Base-by-base conservation (phyloP, 1,140 invertebrate genomes). In the Bombus ignitus region DNA sequence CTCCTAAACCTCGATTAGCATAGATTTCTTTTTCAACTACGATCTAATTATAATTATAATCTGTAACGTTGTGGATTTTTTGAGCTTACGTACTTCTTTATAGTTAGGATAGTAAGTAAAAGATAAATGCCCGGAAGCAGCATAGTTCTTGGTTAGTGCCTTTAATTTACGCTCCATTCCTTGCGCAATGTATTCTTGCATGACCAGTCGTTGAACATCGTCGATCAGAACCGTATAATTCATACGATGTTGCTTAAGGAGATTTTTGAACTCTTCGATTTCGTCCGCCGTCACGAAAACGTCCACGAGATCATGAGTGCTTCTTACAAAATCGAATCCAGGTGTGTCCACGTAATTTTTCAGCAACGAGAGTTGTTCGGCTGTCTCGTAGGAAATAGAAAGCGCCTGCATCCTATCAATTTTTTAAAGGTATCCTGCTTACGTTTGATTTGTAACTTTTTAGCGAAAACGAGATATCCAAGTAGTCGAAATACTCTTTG, bases 371-470 rank as follows among this genome's bases (percentile, higher is more conserved):
- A 87, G 15, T 35, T 92, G 80, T 18, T 85, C 62, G 0, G 83
- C 65, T 1, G 73, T 87, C 3, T 87, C 62, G 53, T 81, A 88
- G 0, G 32, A 78, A 47, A 91, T 66, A 13, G 25, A 68, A 2
- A 90, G 70, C 2, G 71, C 68, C 42, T 92, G 88, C 88, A 91
- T 91, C 6, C 91, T 91, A 35, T 28, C 28, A 81, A 74, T 57
- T 57, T 66, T 42, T 37, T 3, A 39, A 8, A n/a, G 10, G 10
- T n/a, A 62, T 22, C 10, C 1, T 62, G 12, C 28, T 12, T 22
- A 18, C 47, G 5, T 47, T 18, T 47, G 47, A 47, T 47, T 47
- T 47, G 18, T 47, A 47, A 18, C 15, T 47, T 47, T 18, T 1
- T 47, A 18, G 15, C 47, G 18, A 18, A 47, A 18, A 47, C 47